Evolutionary conservation across 1,140 invertebrate genomes (phyloP).

Genomic region (Drosophila ercepeae): DNA sequence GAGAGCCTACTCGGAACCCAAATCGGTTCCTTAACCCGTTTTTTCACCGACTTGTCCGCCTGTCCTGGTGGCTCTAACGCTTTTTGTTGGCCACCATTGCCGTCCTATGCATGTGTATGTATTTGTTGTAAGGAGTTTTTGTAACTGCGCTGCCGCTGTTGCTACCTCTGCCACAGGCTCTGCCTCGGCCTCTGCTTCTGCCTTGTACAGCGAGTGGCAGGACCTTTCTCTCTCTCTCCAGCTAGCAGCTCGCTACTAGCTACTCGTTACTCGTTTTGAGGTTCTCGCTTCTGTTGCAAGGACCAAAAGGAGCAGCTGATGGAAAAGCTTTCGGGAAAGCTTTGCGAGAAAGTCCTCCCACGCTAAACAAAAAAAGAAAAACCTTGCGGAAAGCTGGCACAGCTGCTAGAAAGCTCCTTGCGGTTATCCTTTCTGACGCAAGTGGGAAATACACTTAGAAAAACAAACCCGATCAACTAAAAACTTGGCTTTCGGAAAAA

Average conservation of each 20-base stretch:
- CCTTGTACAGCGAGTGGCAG: neutral
- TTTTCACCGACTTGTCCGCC: neutral
- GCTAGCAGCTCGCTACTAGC: slow-evolving; percentile 1
- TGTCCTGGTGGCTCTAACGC: neutral
- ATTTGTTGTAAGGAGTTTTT: slow-evolving; percentile 41
- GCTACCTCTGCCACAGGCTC: slow-evolving; percentile 25
- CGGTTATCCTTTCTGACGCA: neutral
- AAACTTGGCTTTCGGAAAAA: neutral
- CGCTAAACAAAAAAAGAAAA: no score
- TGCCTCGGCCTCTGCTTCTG: no score
- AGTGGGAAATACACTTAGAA: neutral
- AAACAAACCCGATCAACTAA: neutral
- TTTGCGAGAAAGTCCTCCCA: neutral
- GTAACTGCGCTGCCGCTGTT: slow-evolving; percentile 51
- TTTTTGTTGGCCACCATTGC: neutral
- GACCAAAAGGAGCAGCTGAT: neutral
- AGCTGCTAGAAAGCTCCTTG: neutral
- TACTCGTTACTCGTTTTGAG: neutral
- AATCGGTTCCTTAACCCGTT: neutral
- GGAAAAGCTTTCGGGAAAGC: neutral
- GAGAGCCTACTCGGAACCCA: neutral
- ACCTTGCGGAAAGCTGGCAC: neutral
- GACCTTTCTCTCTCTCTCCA: neutral
- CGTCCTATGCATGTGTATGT: slow-evolving; percentile 21
- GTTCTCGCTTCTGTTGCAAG: neutral